A percentile compares a stretch with the other conserved stretches of the same genome.
Evolutionary conservation across 2,113 vertebrate species (phyloP).

Genomic region (Ctenomys sociabilis): DNA sequence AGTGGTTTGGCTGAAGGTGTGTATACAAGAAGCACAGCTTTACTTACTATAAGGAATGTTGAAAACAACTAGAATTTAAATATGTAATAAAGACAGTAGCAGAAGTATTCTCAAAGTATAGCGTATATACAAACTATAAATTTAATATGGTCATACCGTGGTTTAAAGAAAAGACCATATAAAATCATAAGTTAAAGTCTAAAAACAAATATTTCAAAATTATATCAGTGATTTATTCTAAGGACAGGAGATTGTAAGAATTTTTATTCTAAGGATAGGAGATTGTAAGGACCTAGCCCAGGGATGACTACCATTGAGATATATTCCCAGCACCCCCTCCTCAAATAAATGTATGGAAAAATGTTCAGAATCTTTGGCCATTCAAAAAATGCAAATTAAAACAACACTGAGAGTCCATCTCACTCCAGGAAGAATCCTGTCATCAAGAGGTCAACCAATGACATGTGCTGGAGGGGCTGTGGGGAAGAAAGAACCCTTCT

Average conservation of each 20-base stretch:
- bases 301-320: background rate
- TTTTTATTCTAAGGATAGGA: background rate
- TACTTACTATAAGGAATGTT: background rate
- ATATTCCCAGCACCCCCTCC: background rate
- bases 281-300: background rate
- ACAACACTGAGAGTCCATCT: too few relatives aligned
- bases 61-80: background rate
- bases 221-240: background rate
- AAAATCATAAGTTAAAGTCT: constrained; percentile 36
- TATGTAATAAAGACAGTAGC: constrained; percentile 40
- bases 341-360: too few relatives aligned
- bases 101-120: background rate
- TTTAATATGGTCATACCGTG: constrained; percentile 29
- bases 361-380: too few relatives aligned
- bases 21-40: background rate
- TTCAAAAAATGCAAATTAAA: too few relatives aligned
- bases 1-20: background rate
- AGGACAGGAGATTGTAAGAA: background rate
- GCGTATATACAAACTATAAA: background rate
- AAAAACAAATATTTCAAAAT: constrained; percentile 36
- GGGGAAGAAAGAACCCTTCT: too few relatives aligned
- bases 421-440: too few relatives aligned
- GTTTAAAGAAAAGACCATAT: constrained; percentile 33
- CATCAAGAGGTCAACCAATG: too few relatives aligned
- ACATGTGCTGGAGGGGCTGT: too few relatives aligned